Base-by-base conservation (phyloP, 1,140 invertebrate genomes). In the Heliconius himera region DNA sequence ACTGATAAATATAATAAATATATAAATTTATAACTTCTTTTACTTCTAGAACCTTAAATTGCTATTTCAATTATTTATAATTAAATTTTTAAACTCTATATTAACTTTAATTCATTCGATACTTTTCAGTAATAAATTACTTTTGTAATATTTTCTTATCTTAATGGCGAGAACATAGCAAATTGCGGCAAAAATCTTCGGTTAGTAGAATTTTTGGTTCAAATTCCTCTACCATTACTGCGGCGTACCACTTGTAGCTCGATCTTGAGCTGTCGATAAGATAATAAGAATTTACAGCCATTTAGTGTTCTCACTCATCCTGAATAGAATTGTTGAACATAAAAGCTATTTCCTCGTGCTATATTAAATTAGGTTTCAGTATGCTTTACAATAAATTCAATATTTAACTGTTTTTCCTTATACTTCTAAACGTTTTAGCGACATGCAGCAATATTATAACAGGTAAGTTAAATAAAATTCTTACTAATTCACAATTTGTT, bases 201-300 rank as follows among this genome's bases (percentile, higher is more conserved):
- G 41, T 73, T 60, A 60, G 38, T 73, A 46, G 51, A 73, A 78
- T 73, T 71, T 41, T 29, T 36, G 51, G 33, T 73, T 56, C 33
- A 49, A 51, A 73, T 78, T 78, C 46, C 70, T 38, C 13, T 26
- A 38, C 66, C 16, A 60, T 36, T 70, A 76, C 56, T 78, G 76
- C 13, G 66, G 46, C 54, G 22, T 56, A 73, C 76, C 76, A 78
- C 76, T 78, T 78, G 76, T 78, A 78, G 76, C 71, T 41, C 76
- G 33, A 36, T 33, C 76, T 54, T 49, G 20, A 41, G 51, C 46
- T 73, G 20, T 78, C 71, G 76, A 78, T 78, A 78, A 73, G 49
- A 78, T 73, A 72, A 73, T 77, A 78, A 26, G 49, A 78, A 78
- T 71, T 73, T 78, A 73, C 38, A 78, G 38, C 41, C 41, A 77